Percentiles rank a stretch among this genome's conserved stretches.
These are phyloP conservation scores for Thamnophis elegans DNA, from an alignment of 2,797 vertebrate genomes.

Conservation along the genomic window DNA sequence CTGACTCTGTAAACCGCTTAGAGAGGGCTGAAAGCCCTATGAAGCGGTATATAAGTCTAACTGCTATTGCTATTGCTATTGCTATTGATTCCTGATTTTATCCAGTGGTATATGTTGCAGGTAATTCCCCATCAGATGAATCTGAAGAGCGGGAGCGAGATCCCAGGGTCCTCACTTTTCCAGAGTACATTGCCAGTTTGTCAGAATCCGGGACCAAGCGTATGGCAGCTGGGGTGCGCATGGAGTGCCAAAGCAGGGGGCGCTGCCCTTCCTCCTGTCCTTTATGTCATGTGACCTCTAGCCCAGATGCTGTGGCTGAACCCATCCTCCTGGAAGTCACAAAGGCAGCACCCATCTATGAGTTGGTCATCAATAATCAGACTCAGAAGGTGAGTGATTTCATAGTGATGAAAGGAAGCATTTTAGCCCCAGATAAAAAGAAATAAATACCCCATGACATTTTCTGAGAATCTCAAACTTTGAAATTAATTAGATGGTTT, in stretches of 20 bases:
- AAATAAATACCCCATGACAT: background rate
- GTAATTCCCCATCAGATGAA: constrained; percentile 95
- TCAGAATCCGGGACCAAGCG: constrained; percentile 91
- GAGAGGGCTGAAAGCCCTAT: too few species aligned
- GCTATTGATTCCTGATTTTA: background rate
- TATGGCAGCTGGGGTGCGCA: constrained; percentile 87
- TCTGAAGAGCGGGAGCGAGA: constrained; percentile 94
- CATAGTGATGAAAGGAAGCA: too few species aligned
- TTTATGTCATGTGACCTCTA: constrained; percentile 85
- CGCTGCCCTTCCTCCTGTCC: constrained; percentile 92
- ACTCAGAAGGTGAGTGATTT: constrained; percentile 86
- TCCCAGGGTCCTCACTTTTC: constrained; percentile 91
- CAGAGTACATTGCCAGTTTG: constrained; percentile 92
- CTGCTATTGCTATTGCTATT: too few species aligned
- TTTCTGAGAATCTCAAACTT: background rate
- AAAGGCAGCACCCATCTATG: constrained; percentile 90
- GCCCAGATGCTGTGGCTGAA: constrained; percentile 76
- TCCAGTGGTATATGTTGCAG: constrained; percentile 64
- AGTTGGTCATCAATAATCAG: constrained; percentile 94
- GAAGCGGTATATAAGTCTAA: too few species aligned
- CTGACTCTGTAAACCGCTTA: too few species aligned
- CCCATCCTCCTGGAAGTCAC: constrained; percentile 94
- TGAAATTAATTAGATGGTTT: background rate
- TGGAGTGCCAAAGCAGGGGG: constrained; percentile 94
- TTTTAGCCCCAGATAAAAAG: background rate